A percentile compares a stretch with the other conserved stretches of the same genome.
Evolutionary conservation across 2,113 vertebrate genomes (phyloP).

Genomic region (Chunga burmeisteri): DNA sequence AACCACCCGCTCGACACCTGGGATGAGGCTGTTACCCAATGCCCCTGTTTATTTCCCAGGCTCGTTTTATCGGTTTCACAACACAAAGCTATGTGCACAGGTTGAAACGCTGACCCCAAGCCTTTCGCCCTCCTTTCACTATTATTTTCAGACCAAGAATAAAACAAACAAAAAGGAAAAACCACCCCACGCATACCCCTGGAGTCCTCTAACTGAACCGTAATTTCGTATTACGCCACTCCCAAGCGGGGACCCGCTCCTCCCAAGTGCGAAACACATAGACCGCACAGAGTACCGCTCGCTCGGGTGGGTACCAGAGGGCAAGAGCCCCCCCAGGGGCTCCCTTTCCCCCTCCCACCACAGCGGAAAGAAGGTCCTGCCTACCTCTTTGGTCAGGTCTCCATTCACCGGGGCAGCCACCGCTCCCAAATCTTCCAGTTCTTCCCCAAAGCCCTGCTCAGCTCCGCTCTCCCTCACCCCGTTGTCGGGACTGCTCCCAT

Average conservation of each 20-base stretch:
- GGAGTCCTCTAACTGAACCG: accelerated
- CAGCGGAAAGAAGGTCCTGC: background rate
- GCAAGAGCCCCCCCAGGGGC: background rate
- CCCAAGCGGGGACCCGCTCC: accelerated
- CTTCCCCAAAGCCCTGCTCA: slow-evolving; percentile 86
- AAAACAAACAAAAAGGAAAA: background rate
- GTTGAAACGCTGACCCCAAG: background rate
- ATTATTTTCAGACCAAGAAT: background rate
- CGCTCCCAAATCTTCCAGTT: slow-evolving; percentile 88
- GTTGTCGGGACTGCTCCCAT: slow-evolving; percentile 81
- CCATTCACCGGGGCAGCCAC: slow-evolving; percentile 86
- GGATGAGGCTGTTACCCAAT: slow-evolving; percentile 53
- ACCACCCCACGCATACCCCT: accelerated
- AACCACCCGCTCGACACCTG: slow-evolving; percentile 29
- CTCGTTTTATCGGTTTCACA: background rate
- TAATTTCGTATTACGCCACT: accelerated
- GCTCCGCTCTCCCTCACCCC: slow-evolving; percentile 84
- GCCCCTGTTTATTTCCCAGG: slow-evolving; percentile 14
- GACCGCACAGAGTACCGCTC: accelerated
- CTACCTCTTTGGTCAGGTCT: slow-evolving; percentile 96
- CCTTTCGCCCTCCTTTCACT: background rate
- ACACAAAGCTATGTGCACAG: background rate
- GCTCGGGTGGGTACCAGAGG: accelerated
- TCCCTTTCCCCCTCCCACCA: no score
- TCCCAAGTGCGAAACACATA: background rate